These are phyloP conservation scores for Cyphomyrus plagiostoma DNA, from an alignment of 2,113 vertebrate species.

Conservation along the genomic window DNA sequence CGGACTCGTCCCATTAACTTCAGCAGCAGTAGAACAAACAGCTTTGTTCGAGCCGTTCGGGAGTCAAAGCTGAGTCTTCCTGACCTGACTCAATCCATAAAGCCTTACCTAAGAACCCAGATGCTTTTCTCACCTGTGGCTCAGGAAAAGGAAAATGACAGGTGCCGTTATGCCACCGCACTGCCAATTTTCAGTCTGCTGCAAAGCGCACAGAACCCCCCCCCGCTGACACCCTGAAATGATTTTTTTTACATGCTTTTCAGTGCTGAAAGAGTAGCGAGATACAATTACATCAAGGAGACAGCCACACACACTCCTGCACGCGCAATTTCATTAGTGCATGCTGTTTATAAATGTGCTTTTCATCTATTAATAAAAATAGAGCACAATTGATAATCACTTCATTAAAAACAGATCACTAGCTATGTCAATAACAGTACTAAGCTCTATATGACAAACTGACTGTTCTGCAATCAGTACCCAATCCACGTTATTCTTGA, in stretches of 20 bases:
- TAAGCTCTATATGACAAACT: neutral
- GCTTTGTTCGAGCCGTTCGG: neutral
- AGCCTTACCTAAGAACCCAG: neutral
- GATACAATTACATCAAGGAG: neutral
- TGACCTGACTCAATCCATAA: neutral
- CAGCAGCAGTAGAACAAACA: neutral
- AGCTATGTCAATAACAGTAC: neutral
- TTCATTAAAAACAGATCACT: neutral
- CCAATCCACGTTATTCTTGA: neutral
- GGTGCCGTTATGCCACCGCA: neutral
- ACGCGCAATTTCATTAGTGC: neutral
- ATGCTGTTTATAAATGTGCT: constrained; percentile 1
- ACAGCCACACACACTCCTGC: neutral
- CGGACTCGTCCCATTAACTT: neutral
- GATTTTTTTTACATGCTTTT: neutral
- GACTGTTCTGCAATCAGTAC: neutral
- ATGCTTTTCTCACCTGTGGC: neutral
- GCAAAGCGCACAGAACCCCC: neutral
- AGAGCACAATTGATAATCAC: neutral
- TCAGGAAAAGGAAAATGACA: neutral
- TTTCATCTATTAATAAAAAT: neutral
- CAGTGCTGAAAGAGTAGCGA: neutral
- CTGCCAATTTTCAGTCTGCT: neutral
- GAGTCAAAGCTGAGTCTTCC: neutral
- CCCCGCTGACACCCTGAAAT: neutral